Evolutionary conservation across 1,140 invertebrate genomes (phyloP).

Genomic region (Anoplolepis gracilipes): DNA sequence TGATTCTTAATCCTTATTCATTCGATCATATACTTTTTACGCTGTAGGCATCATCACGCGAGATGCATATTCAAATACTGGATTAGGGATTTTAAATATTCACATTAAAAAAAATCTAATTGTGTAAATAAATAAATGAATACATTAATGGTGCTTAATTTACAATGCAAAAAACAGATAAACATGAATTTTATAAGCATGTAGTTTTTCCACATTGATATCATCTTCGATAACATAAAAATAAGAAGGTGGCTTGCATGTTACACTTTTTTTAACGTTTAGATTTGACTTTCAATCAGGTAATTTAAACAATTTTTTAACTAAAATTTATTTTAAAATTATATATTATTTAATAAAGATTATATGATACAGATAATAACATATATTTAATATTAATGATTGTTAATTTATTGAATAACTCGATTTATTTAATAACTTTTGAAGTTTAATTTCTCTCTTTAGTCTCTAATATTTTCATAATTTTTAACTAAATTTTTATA

Average conservation of each 20-base stretch:
- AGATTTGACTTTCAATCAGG: background rate
- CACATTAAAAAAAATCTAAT: conserved; percentile 1
- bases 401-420: background rate
- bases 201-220: background rate
- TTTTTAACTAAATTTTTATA: too few relatives aligned
- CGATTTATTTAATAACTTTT: background rate
- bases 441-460: background rate
- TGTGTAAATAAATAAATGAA: background rate
- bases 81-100: background rate
- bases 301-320: background rate
- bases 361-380: background rate
- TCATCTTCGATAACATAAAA: background rate
- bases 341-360: background rate
- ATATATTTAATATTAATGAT: background rate
- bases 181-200: background rate
- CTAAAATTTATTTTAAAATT: background rate
- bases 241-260: background rate
- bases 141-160: background rate
- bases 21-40: conserved; percentile 55
- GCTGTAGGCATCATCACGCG: background rate
- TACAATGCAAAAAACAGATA: background rate
- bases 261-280: background rate
- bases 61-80: conserved; percentile 59
- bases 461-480: background rate
- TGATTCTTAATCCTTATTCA: conserved; percentile 65